Conservation (phyloP, 1,140 invertebrate genomes). For the Antheraea mylitta region DNA sequence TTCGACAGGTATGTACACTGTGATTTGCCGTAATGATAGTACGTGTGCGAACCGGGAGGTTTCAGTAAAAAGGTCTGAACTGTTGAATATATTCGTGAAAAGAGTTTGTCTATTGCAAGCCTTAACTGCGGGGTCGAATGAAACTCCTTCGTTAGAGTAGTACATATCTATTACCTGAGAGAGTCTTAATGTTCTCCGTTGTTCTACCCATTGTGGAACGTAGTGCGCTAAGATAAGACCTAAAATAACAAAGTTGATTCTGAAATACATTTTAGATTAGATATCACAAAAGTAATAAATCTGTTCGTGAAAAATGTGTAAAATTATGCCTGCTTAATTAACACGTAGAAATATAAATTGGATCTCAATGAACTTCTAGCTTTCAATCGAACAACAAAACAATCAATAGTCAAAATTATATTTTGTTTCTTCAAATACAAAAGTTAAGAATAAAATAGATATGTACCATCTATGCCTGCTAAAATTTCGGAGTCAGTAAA, state of each 20-base stretch:
- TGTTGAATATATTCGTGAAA: slow-evolving; percentile 67
- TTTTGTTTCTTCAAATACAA: too few species aligned
- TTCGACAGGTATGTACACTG: slow-evolving; percentile 57
- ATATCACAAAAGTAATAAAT: too few species aligned
- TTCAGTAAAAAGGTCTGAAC: slow-evolving; percentile 55
- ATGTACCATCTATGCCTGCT: slow-evolving; percentile 83
- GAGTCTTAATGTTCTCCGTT: slow-evolving; percentile 75
- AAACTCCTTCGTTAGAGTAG: slow-evolving; percentile 82
- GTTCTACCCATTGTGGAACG: slow-evolving; percentile 74
- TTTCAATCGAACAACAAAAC: too few species aligned
- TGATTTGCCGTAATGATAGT: slow-evolving; percentile 64
- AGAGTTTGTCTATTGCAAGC: slow-evolving; percentile 80
- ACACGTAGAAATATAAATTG: too few species aligned
- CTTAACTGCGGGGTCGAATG: slow-evolving; percentile 75
- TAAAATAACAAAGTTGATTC: slow-evolving; percentile 41
- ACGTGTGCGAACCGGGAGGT: slow-evolving; percentile 64
- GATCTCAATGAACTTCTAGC: too few species aligned
- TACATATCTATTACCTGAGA: slow-evolving; percentile 86
- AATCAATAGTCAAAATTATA: too few species aligned
- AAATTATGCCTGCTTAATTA: too few species aligned
- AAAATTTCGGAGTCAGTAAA: slow-evolving; percentile 83
- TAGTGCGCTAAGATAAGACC: slow-evolving; percentile 81
- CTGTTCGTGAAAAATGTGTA: too few species aligned
- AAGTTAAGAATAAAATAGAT: background rate
- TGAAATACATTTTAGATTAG: background rate